These are phyloP conservation scores for Stomatorhinus ivindoensis DNA, from an alignment of 2,113 vertebrate species.

Conservation along the genomic window DNA sequence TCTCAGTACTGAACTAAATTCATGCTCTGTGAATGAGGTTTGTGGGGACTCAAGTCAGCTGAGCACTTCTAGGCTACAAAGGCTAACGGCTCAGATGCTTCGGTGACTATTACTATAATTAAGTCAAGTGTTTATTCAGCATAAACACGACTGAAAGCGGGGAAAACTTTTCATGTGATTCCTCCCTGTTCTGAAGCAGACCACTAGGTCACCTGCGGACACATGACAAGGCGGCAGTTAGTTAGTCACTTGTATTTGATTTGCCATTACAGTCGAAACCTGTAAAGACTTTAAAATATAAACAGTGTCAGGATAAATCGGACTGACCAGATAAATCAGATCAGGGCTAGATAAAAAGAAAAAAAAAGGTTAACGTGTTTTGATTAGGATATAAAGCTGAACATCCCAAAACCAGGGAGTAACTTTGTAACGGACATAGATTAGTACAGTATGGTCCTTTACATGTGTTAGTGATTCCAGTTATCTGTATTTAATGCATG, in stretches of 20 bases:
- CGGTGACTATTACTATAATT: background rate
- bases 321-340: background rate
- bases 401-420: background rate
- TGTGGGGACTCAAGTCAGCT: background rate
- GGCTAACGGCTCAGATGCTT: background rate
- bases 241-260: background rate
- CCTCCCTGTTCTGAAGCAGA: background rate
- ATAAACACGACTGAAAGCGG: background rate
- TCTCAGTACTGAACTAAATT: background rate
- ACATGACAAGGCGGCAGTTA: background rate
- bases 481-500: background rate
- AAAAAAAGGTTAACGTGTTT: background rate
- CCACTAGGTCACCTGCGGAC: background rate
- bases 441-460: background rate
- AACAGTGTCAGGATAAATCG: background rate
- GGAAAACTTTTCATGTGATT: background rate
- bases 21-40: background rate
- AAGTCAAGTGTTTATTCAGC: background rate
- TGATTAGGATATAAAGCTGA: background rate
- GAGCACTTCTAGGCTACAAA: background rate
- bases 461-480: background rate
- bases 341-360: background rate
- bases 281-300: background rate
- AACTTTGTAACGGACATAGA: background rate
- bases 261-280: background rate